Evolutionary conservation across 64 coral and sea anemone species (phyloP), one percentile per base, ranked within the genome.

Genomic region (Catalaphyllia jardinei): DNA sequence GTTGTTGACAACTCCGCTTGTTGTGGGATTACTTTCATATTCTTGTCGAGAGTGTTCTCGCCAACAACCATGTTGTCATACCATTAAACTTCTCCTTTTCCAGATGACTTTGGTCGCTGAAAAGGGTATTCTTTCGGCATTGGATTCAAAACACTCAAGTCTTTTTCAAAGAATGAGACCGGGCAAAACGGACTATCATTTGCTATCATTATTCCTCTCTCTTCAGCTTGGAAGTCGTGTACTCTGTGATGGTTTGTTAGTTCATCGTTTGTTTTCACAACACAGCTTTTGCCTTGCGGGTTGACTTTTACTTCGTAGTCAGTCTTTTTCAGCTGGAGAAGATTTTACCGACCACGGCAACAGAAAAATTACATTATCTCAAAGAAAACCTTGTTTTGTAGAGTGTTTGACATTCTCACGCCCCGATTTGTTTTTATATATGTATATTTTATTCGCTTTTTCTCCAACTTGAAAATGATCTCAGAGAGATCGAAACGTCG

Each of bases 321-420:
- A 33, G 22, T 71, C 71, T 87, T 74, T 61, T 55, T 87, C 12
- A 46, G 59, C 33, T 24, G 76, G 22, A 14, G 75, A 79, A 62
- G 87, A 31, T 79, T 83, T 71, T 87, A 25, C n/a, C 18, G 62
- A 25, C 78, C 79, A 75, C 80, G 67, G 19, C 55, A 55, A 61
- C 79, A 86, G 64, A 94, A 94, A 84, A 77, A 93, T 13, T 88
- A 49, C 91, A 82, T 93, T 71, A 93, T 42, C 50, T 93, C 84
- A 46, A 87, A 93, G 76, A 93, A 80, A 22, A 93, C 62, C 69
- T 93, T 87, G 61, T 93, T 93, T 80, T 93, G 84, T 19, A 87
- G 50, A 24, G 91, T 87, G 28, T n/a, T n/a, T n/a, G n/a, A n/a
- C n/a, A n/a, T n/a, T n/a, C n/a, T n/a, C n/a, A n/a, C n/a, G n/a